Evolutionary conservation across 2,113 vertebrate species (phyloP).

Genomic region (Eurypyga helias): DNA sequence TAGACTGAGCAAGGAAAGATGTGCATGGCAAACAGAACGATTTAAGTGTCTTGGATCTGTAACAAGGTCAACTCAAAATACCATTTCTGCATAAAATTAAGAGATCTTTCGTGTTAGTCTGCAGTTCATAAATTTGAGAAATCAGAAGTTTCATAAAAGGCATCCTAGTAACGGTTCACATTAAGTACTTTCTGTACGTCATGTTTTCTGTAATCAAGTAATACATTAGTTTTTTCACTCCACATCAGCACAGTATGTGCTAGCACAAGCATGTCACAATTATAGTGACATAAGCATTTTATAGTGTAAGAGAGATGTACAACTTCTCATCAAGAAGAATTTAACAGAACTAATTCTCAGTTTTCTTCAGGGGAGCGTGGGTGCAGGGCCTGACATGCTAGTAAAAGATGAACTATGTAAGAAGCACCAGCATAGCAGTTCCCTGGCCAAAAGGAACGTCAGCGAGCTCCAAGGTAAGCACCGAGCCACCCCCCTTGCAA

Average conservation of each 20-base stretch:
- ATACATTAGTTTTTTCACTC: neutral
- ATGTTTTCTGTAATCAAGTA: neutral
- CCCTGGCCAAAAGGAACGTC: neutral
- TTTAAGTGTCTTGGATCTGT: neutral
- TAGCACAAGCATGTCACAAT: neutral
- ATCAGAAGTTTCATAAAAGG: neutral
- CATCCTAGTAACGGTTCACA: neutral
- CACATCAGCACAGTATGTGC: neutral
- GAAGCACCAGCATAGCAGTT: neutral
- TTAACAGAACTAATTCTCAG: neutral
- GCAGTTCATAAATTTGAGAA: neutral
- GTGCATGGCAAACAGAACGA: neutral
- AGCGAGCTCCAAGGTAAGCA: fast-evolving
- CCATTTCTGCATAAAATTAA: neutral
- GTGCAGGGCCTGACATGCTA: neutral
- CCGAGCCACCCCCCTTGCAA: neutral
- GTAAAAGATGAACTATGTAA: neutral
- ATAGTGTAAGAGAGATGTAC: neutral
- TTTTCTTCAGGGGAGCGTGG: neutral
- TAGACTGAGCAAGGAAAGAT: neutral
- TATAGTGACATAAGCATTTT: neutral
- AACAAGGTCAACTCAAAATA: neutral
- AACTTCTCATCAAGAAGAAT: neutral
- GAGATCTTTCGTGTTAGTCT: neutral
- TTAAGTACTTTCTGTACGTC: neutral